phyloP scores from a whole-genome alignment of 2,888 invertebrate species.

The Cyclophora punctaria region DNA sequence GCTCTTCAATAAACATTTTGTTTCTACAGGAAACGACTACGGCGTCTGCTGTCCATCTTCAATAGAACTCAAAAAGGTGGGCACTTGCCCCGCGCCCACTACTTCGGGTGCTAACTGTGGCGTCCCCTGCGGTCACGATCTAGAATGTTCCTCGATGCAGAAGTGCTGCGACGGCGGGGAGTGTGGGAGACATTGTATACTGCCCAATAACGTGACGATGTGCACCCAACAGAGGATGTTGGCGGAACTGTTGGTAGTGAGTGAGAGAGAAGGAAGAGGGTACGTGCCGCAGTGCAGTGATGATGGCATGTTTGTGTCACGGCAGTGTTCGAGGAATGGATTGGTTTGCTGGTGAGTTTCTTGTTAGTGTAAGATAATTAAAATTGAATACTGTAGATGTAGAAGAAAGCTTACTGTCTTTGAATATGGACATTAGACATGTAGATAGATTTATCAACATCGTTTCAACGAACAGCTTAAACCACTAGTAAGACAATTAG shows the following conservation, averaged over 20 bases:
- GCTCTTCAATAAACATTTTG: no score
- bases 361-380: no score
- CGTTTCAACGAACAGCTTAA: neutral
- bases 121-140: conserved; percentile 82
- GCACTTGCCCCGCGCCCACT: conserved; percentile 79
- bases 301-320: conserved; percentile 82
- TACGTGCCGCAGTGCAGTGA: conserved; percentile 87
- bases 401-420: no score
- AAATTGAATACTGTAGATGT: neutral
- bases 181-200: conserved; percentile 83
- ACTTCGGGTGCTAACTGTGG: conserved; percentile 73
- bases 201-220: conserved; percentile 84
- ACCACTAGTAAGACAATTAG: neutral
- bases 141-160: conserved; percentile 87
- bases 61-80: conserved; percentile 83
- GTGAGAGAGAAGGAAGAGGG: conserved; percentile 86
- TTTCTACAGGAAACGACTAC: conserved; percentile 81
- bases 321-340: conserved; percentile 89
- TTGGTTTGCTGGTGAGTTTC: conserved; percentile 83
- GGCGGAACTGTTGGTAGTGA: conserved; percentile 84
- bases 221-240: conserved; percentile 86
- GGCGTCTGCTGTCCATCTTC: conserved; percentile 91
- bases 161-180: conserved; percentile 86
- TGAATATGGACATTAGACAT: no score
- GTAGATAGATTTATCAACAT: no score